Base-by-base conservation (phyloP, 2,888 invertebrate genomes). In the Polyploca ridens region DNA sequence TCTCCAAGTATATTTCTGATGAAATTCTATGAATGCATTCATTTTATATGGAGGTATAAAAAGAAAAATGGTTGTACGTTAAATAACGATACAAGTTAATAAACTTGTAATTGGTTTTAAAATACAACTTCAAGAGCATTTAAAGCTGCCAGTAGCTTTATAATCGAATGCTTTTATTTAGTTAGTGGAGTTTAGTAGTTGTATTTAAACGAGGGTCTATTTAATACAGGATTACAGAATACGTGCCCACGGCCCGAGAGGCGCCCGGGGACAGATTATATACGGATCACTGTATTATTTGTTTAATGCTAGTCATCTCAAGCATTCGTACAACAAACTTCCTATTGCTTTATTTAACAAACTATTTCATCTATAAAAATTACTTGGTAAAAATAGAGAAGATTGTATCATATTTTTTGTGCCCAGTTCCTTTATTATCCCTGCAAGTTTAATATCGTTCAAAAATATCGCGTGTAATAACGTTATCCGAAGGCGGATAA, bases 401-500 rank as follows among this genome's bases (percentile, higher is more conserved):
- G 16, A 19, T 19, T 54, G 54, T 54, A 54, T 54, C 54, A 54
- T 54, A 54, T 54, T 54, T 54, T 54, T 54, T 54, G 49, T 19
- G 54, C 54, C 19, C 54, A n/a, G 54, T 8, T 54, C 54, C 19
- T 33, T 41, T 27, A 38, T 54, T 54, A 54, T 54, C 54, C 54
- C 8, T 7, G 54, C 19, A 19, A 19, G 54, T 54, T 19, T 54
- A 54, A 54, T 54, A 54, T 54, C 19, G 54, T 19, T 54, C 54
- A 54, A 54, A 54, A 54, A 54, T 54, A 54, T 54, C 16, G 54
- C 54, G 19, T 54, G 54, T 54, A 54, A 54, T 54, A 54, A 54
- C 54, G 54, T 54, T 19, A 54, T 54, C 19, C 54, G 54, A 54
- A 54, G 54, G 49, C 49, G 49, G 54, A 54, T 54, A 19, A 10